Evolutionary conservation across 2,888 invertebrate species (phyloP).

Genomic region (Hymenopus coronatus): DNA sequence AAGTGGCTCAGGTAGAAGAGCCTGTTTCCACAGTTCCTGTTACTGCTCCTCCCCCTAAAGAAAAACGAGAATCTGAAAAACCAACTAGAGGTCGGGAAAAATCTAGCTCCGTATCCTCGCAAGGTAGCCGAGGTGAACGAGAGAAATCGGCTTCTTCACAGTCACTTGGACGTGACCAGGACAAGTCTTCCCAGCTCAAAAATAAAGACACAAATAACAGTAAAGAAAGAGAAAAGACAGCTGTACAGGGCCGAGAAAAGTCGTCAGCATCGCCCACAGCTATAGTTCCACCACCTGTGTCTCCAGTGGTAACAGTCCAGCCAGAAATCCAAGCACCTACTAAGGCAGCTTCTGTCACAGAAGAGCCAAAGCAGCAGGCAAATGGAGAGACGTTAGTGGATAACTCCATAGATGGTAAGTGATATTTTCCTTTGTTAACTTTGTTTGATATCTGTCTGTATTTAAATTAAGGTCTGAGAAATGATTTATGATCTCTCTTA

Average conservation of each 20-base stretch:
- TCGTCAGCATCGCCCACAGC: background rate
- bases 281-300: background rate
- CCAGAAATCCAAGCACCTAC: background rate
- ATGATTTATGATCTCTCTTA: too few species aligned
- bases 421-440: background rate
- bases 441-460: too few species aligned
- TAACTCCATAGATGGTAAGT: background rate
- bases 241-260: constrained; percentile 10
- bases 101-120: constrained; percentile 1
- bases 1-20: background rate
- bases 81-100: constrained; percentile 10
- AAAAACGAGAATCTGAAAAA: constrained; percentile 14
- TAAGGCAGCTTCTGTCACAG: background rate
- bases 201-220: background rate
- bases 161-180: constrained; percentile 9
- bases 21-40: constrained; percentile 1
- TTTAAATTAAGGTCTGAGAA: too few species aligned
- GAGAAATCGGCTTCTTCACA: background rate
- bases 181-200: constrained; percentile 22
- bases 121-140: constrained; percentile 2
- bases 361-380: constrained; percentile 22
- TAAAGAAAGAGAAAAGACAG: constrained; percentile 4
- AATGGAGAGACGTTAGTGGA: constrained; percentile 25
- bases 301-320: background rate
- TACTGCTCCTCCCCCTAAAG: background rate